Percentiles rank a stretch among this genome's conserved stretches.
Conservation (phyloP, 2,888 invertebrate species). For the Chymomyza procnemis region DNA sequence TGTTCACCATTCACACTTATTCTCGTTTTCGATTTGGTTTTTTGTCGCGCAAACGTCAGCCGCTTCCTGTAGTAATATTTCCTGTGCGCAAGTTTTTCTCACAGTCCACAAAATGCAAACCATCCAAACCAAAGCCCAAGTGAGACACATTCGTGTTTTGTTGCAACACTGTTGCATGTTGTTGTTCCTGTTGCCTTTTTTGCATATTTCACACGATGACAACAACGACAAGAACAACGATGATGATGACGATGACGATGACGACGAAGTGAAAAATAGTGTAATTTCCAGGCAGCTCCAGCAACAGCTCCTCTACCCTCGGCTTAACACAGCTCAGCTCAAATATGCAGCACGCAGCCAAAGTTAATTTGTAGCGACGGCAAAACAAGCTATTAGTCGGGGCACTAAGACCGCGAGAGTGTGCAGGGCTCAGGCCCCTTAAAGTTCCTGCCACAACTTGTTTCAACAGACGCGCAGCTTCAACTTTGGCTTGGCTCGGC, state of each 20-base stretch:
- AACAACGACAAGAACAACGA: not conserved
- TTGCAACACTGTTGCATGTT: constrained; percentile 21
- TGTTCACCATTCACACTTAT: not conserved
- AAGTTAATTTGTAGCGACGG: constrained; percentile 71
- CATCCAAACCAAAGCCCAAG: not conserved
- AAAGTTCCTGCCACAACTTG: constrained; percentile 24
- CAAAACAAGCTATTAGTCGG: constrained; percentile 69
- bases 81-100: constrained; percentile 52
- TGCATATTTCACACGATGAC: constrained; percentile 65
- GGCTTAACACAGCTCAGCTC: constrained; percentile 24
- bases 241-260: not conserved
- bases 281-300: constrained; percentile 52
- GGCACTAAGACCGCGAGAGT: not conserved
- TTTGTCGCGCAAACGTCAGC: constrained; percentile 18
- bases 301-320: not conserved
- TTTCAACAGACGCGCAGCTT: not conserved
- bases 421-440: not conserved
- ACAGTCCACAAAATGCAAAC: not conserved
- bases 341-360: constrained; percentile 64
- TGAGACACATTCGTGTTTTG: constrained; percentile 62
- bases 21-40: constrained; percentile 17
- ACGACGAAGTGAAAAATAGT: constrained; percentile 66
- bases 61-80: constrained; percentile 55
- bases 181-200: constrained; percentile 36
- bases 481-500: not conserved